Evolutionary conservation across 2,113 vertebrate genomes (phyloP).

Genomic region (Lonchura striata): DNA sequence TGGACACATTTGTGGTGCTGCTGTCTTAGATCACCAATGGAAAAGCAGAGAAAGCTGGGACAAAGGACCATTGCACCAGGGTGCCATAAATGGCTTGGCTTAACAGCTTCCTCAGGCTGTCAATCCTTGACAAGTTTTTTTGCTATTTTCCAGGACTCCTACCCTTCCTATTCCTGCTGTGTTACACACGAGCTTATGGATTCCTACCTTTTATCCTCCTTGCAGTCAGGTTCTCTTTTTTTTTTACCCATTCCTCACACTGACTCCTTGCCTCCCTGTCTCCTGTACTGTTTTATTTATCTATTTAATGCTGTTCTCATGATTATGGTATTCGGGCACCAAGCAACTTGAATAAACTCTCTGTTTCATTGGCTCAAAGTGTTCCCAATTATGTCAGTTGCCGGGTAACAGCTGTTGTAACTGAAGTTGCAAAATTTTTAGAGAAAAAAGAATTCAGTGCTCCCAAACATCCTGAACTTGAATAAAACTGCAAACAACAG

Average conservation of each 20-base stretch:
- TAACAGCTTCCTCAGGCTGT: background rate
- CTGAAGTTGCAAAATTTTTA: constrained; percentile 48
- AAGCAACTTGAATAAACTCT: constrained; percentile 27
- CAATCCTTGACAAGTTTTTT: background rate
- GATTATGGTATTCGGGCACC: constrained; percentile 31
- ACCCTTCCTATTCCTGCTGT: background rate
- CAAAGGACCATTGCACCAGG: background rate
- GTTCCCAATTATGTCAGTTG: constrained; percentile 21
- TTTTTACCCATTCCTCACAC: background rate
- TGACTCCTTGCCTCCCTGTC: background rate
- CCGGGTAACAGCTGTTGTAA: constrained; percentile 44
- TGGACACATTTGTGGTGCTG: background rate
- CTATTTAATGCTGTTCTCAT: constrained; percentile 12
- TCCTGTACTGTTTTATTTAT: constrained; percentile 2
- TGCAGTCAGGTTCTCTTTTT: background rate
- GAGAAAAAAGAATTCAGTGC: background rate
- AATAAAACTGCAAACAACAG: background rate
- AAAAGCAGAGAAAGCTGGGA: background rate
- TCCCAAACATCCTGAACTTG: background rate
- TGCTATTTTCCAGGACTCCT: background rate
- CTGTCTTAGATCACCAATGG: background rate
- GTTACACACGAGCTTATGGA: accelerated
- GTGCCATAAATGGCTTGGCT: background rate
- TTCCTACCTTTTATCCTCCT: background rate
- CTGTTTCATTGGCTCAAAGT: background rate